These are phyloP conservation scores for Ammodytes marinus DNA, from an alignment of 2,113 vertebrate species.

Conservation along the genomic window DNA sequence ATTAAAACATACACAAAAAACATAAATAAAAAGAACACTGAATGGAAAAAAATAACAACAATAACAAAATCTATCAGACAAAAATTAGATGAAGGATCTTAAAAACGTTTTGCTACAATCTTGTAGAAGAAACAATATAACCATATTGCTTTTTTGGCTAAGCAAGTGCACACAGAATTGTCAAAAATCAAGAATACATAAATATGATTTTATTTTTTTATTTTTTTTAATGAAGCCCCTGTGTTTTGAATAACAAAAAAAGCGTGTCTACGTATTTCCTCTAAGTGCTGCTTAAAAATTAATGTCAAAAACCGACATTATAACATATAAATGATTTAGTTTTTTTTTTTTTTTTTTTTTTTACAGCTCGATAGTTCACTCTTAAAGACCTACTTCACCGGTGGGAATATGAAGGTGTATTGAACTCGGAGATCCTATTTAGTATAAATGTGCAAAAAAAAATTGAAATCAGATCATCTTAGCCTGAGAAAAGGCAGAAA, in stretches of 20 bases:
- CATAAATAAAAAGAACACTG: constrained; percentile 76
- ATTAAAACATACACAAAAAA: constrained; percentile 85
- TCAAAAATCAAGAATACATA: constrained; percentile 81
- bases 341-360: constrained; percentile 9
- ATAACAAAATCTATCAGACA: constrained; percentile 44
- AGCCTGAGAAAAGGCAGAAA: too few relatives aligned
- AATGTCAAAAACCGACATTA: constrained; percentile 72
- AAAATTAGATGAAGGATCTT: constrained; percentile 65
- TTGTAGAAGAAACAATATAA: constrained; percentile 74
- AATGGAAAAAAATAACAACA: constrained; percentile 62
- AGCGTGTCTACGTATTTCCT: constrained; percentile 77
- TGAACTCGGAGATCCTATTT: too few relatives aligned
- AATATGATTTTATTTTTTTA: constrained; percentile 75
- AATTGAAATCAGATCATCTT: too few relatives aligned
- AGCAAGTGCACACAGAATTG: constrained; percentile 85
- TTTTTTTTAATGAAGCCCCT: constrained; percentile 73
- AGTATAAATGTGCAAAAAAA: too few relatives aligned
- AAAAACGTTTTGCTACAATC: constrained; percentile 75
- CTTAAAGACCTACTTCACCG: too few relatives aligned
- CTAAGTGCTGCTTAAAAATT: constrained; percentile 76
- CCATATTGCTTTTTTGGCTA: constrained; percentile 82
- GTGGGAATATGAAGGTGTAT: too few relatives aligned
- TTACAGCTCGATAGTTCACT: constrained; percentile 77
- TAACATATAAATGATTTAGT: constrained; percentile 72
- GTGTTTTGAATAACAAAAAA: constrained; percentile 79